Evolutionary conservation across 2,888 invertebrate species (phyloP).

Genomic region (Gryllus longicercus): DNA sequence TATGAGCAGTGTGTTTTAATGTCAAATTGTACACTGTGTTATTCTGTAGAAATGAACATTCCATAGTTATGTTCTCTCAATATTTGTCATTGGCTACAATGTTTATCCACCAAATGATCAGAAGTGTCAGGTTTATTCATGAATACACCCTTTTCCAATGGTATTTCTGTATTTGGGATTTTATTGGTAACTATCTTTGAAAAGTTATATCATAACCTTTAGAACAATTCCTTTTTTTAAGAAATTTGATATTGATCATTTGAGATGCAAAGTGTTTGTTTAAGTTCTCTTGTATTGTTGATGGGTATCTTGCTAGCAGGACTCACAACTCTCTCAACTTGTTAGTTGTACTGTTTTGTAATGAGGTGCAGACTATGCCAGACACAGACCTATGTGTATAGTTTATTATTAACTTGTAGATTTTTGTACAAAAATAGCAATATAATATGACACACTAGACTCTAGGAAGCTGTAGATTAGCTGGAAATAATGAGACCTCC

Average conservation of each 20-base stretch:
- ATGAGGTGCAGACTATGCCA: constrained; percentile 1
- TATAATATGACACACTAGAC: constrained; percentile 1
- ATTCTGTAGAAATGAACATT: neutral
- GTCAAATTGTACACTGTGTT: neutral
- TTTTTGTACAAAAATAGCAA: constrained; percentile 34
- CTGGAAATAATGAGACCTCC: constrained; percentile 21
- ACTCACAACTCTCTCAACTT: neutral
- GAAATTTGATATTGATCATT: constrained; percentile 6
- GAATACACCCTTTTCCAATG: constrained; percentile 3
- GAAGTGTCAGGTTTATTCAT: neutral
- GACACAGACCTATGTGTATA: constrained; percentile 30
- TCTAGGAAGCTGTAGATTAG: constrained; percentile 22
- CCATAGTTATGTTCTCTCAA: constrained; percentile 1
- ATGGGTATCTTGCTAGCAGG: neutral
- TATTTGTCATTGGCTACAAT: neutral
- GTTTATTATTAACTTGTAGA: constrained; percentile 34
- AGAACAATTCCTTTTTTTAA: constrained; percentile 4
- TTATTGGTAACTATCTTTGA: neutral
- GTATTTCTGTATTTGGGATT: neutral
- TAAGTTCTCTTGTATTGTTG: neutral
- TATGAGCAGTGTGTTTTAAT: neutral
- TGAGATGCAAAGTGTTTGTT: neutral
- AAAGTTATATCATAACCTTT: constrained; percentile 7
- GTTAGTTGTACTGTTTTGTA: constrained; percentile 10
- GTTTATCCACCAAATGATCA: neutral